phyloP scores from a whole-genome alignment of 2,888 invertebrate genomes.

The Rotaria socialis region DNA sequence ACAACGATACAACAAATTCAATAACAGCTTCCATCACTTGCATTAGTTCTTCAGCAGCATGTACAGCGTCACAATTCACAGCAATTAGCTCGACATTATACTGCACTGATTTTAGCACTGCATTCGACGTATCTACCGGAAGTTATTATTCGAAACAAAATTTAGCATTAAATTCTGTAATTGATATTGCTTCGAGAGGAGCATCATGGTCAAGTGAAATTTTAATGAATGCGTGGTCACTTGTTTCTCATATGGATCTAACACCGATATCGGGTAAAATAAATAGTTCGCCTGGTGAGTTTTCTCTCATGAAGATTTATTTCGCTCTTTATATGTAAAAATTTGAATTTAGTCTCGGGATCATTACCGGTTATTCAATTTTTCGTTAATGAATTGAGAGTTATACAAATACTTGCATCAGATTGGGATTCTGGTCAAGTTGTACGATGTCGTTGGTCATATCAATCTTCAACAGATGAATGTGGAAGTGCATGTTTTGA shows the following conservation, averaged over 20 bases:
- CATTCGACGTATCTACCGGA: background rate
- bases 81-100: background rate
- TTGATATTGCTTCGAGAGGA: background rate
- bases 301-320: background rate
- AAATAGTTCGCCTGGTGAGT: background rate
- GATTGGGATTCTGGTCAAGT: background rate
- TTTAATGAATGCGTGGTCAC: background rate
- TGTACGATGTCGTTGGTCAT: background rate
- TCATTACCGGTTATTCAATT: background rate
- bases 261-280: background rate
- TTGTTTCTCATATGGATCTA: background rate
- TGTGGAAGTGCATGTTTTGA: background rate
- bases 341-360: background rate
- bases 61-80: background rate
- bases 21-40: background rate
- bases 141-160: background rate
- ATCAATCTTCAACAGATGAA: background rate
- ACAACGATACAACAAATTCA: background rate
- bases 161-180: background rate
- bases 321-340: background rate
- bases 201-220: background rate
- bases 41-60: background rate
- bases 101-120: background rate
- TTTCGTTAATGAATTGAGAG: background rate
- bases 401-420: background rate